Evolutionary conservation across 1,140 invertebrate genomes (phyloP), one percentile per base, ranked within the genome.

Genomic region (Carcinoscorpius rotundicauda): DNA sequence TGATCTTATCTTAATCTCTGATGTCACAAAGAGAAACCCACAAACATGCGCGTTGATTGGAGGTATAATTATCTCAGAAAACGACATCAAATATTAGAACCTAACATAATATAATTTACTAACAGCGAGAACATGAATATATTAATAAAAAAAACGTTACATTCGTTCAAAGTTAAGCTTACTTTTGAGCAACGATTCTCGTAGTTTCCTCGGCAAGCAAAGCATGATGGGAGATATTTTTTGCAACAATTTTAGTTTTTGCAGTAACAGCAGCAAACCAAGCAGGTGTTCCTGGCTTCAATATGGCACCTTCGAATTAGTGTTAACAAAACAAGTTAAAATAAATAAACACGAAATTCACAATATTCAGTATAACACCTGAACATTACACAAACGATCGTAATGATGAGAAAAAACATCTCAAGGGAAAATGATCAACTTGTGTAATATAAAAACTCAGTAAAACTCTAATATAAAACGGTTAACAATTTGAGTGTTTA

Each of bases 221-320:
- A 4, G 81, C 80, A 3, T 77, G 74, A 9, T 74, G 69, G 0
- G 81, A 80, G 9, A 79, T 75, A 71, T 82, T 82, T 66, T 79
- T 79, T 56, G 79, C 77, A 4, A 75, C 69, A 6, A 74, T 66
- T 66, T 78, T 79, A 4, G 75, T 78, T 65, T 76, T 76, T 63
- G 79, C 76, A 3, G 80, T 80, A 0, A 78, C 79, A 9, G 78
- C 76, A 73, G 80, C 79, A 69, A 79, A 81, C 81, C 81, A 82
- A 4, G 78, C 79, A 5, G 80, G 75, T 9, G 75, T 77, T 4
- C 76, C 78, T 5, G 76, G 77, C 8, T 66, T 69, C 69, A 78
- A 78, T 48, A 73, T 69, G 4, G 76, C 75, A 11, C 77, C 77
- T 80, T 63, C 10, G 60, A 67, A 48, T 9, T n/a, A 60, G 51